Conservation (phyloP, 2,888 invertebrate species). For the Cloeon dipterum region DNA sequence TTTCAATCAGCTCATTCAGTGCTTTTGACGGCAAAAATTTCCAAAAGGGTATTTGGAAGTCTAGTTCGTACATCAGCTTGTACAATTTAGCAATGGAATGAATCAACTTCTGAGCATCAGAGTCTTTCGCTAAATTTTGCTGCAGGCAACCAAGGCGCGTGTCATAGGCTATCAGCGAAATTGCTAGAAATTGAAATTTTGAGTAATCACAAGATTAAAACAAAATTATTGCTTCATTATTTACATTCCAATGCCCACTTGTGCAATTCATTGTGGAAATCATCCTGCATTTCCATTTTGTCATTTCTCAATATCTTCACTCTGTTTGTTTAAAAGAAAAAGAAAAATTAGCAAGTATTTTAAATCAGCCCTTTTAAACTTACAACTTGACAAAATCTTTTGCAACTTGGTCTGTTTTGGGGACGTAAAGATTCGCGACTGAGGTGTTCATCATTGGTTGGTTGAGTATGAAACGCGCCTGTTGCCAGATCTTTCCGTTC, state of each 20-base stretch:
- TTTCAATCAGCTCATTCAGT: conserved; percentile 15
- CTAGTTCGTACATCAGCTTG: conserved; percentile 14
- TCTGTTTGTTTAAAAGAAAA: no score
- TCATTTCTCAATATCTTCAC: conserved; percentile 16
- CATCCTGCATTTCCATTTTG: conserved; percentile 16
- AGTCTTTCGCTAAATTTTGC: conserved; percentile 13
- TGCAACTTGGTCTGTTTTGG: conserved; percentile 25
- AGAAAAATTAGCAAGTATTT: conserved; percentile 11
- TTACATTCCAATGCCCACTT: conserved; percentile 38
- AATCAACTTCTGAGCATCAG: conserved; percentile 21
- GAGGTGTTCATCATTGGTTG: conserved; percentile 39
- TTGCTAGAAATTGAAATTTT: no score
- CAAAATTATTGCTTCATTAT: conserved; percentile 7
- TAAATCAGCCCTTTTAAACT: background rate
- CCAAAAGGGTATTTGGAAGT: conserved; percentile 16
- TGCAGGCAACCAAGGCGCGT: conserved; percentile 20
- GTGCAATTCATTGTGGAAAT: conserved; percentile 28
- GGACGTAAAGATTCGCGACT: conserved; percentile 25
- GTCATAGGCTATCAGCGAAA: conserved; percentile 20
- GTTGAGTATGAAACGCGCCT: conserved; percentile 39
- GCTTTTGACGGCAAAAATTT: conserved; percentile 13
- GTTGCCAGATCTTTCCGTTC: conserved; percentile 40
- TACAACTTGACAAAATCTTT: conserved; percentile 10
- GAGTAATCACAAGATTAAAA: background rate
- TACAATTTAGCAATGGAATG: conserved; percentile 13